Evolutionary conservation across 2,888 invertebrate species (phyloP).

Genomic region (Lasioglossum zephyrum): DNA sequence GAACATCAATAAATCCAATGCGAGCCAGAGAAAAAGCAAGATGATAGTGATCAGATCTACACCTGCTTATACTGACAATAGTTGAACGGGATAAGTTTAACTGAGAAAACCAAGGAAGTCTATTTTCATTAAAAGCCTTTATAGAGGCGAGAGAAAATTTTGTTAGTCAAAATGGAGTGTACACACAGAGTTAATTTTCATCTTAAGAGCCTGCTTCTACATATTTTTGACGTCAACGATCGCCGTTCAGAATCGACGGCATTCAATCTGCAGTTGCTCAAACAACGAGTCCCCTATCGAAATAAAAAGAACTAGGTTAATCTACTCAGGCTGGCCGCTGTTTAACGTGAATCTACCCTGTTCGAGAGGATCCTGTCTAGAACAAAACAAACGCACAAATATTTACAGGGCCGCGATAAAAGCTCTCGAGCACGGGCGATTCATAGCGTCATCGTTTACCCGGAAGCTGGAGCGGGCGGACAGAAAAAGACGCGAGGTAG

Average conservation of each 20-base stretch:
- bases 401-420: not conserved
- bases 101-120: too few relatives aligned
- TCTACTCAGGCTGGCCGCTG: not conserved
- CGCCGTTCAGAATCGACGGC: not conserved
- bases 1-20: too few relatives aligned
- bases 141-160: too few relatives aligned
- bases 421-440: not conserved
- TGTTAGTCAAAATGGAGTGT: too few relatives aligned
- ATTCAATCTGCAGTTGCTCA: not conserved
- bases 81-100: too few relatives aligned
- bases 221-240: not conserved
- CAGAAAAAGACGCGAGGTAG: conserved; percentile 9
- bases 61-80: too few relatives aligned
- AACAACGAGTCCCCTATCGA: not conserved
- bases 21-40: too few relatives aligned
- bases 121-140: too few relatives aligned
- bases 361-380: not conserved
- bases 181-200: too few relatives aligned
- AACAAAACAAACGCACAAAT: conserved; percentile 6
- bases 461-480: conserved; percentile 1
- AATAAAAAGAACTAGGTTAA: not conserved
- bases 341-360: not conserved
- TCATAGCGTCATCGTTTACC: conserved; percentile 8
- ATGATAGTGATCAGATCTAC: too few relatives aligned
- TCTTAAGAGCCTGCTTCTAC: not conserved